Evolutionary conservation across 2,888 invertebrate species (phyloP).

Genomic region (Hyalella azteca): DNA sequence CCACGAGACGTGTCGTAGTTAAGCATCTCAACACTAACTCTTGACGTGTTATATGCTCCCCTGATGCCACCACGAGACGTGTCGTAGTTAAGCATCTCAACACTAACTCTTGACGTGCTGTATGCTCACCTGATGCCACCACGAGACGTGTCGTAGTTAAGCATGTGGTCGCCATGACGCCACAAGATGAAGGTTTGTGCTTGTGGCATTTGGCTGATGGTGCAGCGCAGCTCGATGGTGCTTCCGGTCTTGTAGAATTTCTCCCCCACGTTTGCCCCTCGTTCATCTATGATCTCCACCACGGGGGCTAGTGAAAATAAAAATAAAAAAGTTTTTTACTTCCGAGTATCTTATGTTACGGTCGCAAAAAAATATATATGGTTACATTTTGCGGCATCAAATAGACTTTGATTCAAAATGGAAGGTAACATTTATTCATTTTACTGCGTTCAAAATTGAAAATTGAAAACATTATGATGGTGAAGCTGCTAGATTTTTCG

Average conservation of each 20-base stretch:
- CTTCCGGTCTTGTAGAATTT: slow-evolving; percentile 84
- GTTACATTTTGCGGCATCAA: no score
- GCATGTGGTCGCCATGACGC: slow-evolving; percentile 76
- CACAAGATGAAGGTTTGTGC: slow-evolving; percentile 78
- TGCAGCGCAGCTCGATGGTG: slow-evolving; percentile 80
- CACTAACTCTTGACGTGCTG: no score
- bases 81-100: slow-evolving; percentile 79
- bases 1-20: slow-evolving; percentile 81
- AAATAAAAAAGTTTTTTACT: not conserved
- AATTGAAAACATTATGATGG: no score
- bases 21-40: slow-evolving; percentile 73
- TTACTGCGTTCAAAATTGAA: no score
- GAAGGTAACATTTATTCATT: no score
- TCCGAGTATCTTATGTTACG: no score
- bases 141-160: slow-evolving; percentile 79
- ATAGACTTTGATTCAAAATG: no score
- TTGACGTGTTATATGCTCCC: no score
- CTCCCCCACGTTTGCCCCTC: slow-evolving; percentile 76
- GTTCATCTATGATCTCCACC: slow-evolving; percentile 80
- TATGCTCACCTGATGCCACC: slow-evolving; percentile 79
- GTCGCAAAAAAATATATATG: no score
- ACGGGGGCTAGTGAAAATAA: slow-evolving; percentile 72
- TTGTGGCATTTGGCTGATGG: slow-evolving; percentile 80
- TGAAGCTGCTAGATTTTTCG: no score
- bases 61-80: slow-evolving; percentile 81